A percentile compares a stretch with the other conserved stretches of the same genome.
phyloP scores from a whole-genome alignment of 2,797 vertebrate species.

The Micrastur ruficollis region DNA sequence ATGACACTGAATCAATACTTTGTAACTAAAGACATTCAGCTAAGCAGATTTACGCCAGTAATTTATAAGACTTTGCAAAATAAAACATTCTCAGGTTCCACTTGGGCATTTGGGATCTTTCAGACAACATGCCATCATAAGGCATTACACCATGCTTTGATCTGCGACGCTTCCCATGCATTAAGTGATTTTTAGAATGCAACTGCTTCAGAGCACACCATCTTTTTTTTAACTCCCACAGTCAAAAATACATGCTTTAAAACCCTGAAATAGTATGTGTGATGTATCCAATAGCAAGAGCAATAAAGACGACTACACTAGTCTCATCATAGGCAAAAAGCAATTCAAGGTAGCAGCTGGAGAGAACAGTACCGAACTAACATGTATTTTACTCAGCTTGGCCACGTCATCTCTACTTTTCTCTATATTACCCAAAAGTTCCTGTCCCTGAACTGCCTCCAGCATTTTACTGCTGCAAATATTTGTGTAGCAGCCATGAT shows the following conservation, averaged over 20 bases:
- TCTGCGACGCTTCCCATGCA: not conserved
- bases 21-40: not conserved
- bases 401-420: not conserved
- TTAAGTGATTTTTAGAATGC: not conserved
- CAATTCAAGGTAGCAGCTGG: not conserved
- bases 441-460: not conserved
- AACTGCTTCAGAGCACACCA: not conserved
- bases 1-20: not conserved
- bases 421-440: not conserved
- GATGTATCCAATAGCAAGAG: not conserved
- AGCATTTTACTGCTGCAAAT: not conserved
- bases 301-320: not conserved
- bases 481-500: not conserved
- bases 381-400: not conserved
- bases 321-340: not conserved
- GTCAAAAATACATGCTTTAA: not conserved
- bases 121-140: not conserved
- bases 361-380: not conserved
- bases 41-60: not conserved
- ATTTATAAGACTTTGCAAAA: constrained; percentile 1
- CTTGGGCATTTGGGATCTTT: not conserved
- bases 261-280: not conserved
- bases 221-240: not conserved
- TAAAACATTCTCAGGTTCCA: not conserved
- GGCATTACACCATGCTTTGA: not conserved